Evolutionary conservation across 2,113 vertebrate species (phyloP).

Genomic region (Protobothrops flavoviridis): DNA sequence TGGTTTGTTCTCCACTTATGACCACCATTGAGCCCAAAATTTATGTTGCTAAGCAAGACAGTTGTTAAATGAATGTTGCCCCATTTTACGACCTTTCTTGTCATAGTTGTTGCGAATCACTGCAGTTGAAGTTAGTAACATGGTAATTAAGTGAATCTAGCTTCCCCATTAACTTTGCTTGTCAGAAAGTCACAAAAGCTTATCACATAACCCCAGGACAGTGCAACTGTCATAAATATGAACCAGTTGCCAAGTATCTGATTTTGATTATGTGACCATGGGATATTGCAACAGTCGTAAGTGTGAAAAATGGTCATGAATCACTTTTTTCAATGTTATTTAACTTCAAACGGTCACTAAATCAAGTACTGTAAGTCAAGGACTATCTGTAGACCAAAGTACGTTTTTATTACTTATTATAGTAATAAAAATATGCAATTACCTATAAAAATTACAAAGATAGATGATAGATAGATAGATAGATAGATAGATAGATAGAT

Average conservation of each 20-base stretch:
- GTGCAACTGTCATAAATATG: not conserved
- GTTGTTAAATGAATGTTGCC: not conserved
- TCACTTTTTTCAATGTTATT: not conserved
- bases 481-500: rapidly evolving
- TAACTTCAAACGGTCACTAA: not conserved
- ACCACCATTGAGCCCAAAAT: not conserved
- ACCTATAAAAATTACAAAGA: not conserved
- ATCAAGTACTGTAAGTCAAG: not conserved
- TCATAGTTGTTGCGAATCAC: not conserved
- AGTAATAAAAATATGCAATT: not conserved
- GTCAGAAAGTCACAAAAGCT: not conserved
- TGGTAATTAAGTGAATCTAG: not conserved
- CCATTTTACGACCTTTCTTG: not conserved
- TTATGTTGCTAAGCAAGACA: not conserved
- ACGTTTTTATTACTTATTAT: not conserved
- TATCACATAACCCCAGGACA: not conserved
- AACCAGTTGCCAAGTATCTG: not conserved
- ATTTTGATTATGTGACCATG: not conserved
- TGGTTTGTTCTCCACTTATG: not conserved
- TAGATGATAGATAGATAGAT: not conserved
- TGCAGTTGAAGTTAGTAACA: not conserved
- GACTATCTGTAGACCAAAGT: not conserved
- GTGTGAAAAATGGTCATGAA: not conserved
- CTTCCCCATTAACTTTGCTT: not conserved
- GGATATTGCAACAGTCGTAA: not conserved